Conservation (phyloP, 2,113 vertebrate genomes). For the Sinocyclocheilus grahami region DNA sequence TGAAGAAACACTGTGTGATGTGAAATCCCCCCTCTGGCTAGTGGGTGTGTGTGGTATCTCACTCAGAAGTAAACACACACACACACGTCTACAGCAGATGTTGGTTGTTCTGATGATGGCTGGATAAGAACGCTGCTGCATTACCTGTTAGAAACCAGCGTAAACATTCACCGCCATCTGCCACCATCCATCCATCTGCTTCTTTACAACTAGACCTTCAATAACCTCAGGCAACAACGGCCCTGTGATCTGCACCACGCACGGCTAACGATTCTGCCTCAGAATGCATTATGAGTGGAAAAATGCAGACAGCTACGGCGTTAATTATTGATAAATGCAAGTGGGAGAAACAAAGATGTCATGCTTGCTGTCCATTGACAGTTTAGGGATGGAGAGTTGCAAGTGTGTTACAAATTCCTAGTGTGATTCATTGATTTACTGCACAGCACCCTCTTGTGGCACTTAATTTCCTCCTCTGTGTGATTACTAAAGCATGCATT, state of each 20-base stretch:
- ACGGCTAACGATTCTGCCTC: conserved; percentile 4
- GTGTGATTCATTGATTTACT: conserved; percentile 32
- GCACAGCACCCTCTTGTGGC: conserved; percentile 67
- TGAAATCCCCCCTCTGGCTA: conserved; percentile 23
- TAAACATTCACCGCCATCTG: conserved; percentile 61
- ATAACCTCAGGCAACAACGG: conserved; percentile 51
- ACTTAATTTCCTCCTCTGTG: too few species aligned
- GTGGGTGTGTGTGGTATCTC: conserved; percentile 3
- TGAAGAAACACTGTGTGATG: conserved; percentile 6
- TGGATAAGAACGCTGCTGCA: conserved; percentile 49
- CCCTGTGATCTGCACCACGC: background rate
- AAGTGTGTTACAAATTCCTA: background rate
- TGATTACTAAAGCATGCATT: too few species aligned
- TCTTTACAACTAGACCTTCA: conserved; percentile 48
- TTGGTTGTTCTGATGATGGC: conserved; percentile 45
- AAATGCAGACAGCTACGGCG: background rate
- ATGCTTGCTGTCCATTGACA: background rate
- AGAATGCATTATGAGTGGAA: background rate
- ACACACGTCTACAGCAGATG: conserved; percentile 48
- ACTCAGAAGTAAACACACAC: background rate
- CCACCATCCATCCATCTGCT: conserved; percentile 57
- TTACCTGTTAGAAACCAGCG: conserved; percentile 59
- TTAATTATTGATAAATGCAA: conserved; percentile 20
- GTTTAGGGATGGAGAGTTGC: background rate
- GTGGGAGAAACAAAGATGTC: conserved; percentile 19